These are phyloP conservation scores for Apus apus DNA, from an alignment of 2,113 vertebrate genomes.

Conservation along the genomic window DNA sequence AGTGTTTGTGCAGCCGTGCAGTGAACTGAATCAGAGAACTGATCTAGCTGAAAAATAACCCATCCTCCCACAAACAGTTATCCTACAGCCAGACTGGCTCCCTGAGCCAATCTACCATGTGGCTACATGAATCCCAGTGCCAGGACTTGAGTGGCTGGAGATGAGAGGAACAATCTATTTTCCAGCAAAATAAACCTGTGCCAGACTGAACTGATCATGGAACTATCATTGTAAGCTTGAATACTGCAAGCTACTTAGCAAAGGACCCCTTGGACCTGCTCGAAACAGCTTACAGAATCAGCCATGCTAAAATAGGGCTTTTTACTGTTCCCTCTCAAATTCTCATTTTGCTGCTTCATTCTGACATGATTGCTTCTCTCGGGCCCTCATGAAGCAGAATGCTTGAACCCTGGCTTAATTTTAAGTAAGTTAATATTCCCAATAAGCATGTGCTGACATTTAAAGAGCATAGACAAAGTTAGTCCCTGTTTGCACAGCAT, in stretches of 20 bases:
- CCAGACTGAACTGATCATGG: neutral
- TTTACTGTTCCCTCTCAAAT: neutral
- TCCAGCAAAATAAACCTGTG: neutral
- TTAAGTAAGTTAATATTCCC: neutral
- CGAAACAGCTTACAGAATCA: neutral
- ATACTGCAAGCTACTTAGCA: rapidly evolving
- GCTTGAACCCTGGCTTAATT: neutral
- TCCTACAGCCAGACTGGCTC: neutral
- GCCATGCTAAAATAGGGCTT: neutral
- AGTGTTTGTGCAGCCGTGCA: neutral
- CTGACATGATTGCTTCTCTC: neutral
- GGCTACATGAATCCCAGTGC: neutral
- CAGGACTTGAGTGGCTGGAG: neutral
- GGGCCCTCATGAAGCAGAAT: neutral
- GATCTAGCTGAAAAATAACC: neutral
- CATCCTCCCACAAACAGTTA: neutral
- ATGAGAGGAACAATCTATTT: neutral
- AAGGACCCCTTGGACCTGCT: neutral
- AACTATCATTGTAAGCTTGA: neutral
- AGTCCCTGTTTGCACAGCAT: neutral
- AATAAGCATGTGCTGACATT: neutral
- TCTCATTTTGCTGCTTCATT: neutral
- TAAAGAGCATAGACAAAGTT: neutral
- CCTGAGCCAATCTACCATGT: neutral
- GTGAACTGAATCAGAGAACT: neutral